Base-by-base conservation (phyloP, 2,888 invertebrate species). In the Subacronicta megacephala region DNA sequence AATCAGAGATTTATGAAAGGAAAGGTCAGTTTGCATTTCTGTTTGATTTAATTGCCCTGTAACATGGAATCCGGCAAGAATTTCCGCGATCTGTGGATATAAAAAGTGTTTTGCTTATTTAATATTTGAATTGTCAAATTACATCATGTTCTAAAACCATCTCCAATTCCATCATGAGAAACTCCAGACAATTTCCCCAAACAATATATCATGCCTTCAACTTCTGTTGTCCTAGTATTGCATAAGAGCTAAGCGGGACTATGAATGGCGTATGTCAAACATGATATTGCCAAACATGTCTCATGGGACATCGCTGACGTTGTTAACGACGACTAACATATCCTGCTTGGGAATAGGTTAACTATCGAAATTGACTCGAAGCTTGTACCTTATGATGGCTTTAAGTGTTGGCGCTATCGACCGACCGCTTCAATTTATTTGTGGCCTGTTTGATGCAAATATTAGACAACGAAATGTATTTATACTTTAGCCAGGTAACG, bases 231-330 rank as follows among this genome's bases (percentile, higher is more conserved):
- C 42, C 29, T 50, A 37, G 54, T 65, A 51, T 44, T 50, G 46
- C 50, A 64, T 29, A 60, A 62, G 45, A 55, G 44, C 51, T 37
- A 56, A 62, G 36, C 36, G 26, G 37, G 47, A 58, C 58, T 59
- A 59, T 71, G 77, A 75, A 73, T 67, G 62, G 60, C 64, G 52
- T 44, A 67, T 67, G 74, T 62, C 62, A 71, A 63, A 72, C 62
- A 62, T 54, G 52, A 45, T 70, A 50, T 41, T 55, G 52, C 70
- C 53, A 56, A 72, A 76, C 61, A 55, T 59, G 57, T 51, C 64
- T 57, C 67, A 6, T 57, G 64, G 59, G 74, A 73, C 40, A 59
- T 42, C 31, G 49, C 55, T 58, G 60, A 63, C 64, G 53, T 62
- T 75, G 77, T 73, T 67, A 76, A 61, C 77, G 52, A 62, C 42